Base-by-base conservation (phyloP, 35 echinoderm and acorn worm genomes). In the Lytechinus variegatus region DNA sequence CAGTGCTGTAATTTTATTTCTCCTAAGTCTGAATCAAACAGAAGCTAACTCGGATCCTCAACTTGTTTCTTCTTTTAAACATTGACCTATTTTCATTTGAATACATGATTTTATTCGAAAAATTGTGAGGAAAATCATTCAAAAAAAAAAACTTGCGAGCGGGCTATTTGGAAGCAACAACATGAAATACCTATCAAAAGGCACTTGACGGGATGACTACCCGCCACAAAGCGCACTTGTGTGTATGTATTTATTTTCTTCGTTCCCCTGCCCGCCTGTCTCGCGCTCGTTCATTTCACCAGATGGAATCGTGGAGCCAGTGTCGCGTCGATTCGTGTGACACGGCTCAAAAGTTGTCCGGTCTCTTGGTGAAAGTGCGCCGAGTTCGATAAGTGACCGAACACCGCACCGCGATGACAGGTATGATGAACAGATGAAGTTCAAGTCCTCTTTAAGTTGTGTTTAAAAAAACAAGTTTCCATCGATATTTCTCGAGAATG, bases 261-360 rank as follows among this genome's bases (percentile, higher is more conserved):
- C 52, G 52, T 54, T 90, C 88, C 88, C 88, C 29, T 90, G 88
- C 88, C 88, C 88, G 88, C 88, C 88, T 90, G 88, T 54, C 88
- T 52, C 29, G 28, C 88, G 88, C 88, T 90, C 88, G 88, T 90
- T 90, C 88, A 90, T 90, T 90, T 90, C 88, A 52, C 29, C 88
- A 90, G 88, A 90, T 90, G 88, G 88, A 90, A 90, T 90, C 88
- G 88, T 90, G 88, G 88, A 90, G 88, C 88, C 88, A 90, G 88
- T 52, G 52, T 90, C 88, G 52, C 88, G 9, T 90, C 9, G 6
- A 27, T 52, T 90, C 9, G 10, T 90, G 88, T 90, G 88, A 10
- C 14, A 54, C 1, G 27, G 88, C 14, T 90, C 5, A 44, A 90
- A 90, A 90, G 4, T 29, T 90, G 52, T 90, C 88, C 88, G 16